Percentiles rank a stretch among this genome's conserved stretches.
Conservation (phyloP, 2,113 vertebrate species). For the Acrocephalus kingi region DNA sequence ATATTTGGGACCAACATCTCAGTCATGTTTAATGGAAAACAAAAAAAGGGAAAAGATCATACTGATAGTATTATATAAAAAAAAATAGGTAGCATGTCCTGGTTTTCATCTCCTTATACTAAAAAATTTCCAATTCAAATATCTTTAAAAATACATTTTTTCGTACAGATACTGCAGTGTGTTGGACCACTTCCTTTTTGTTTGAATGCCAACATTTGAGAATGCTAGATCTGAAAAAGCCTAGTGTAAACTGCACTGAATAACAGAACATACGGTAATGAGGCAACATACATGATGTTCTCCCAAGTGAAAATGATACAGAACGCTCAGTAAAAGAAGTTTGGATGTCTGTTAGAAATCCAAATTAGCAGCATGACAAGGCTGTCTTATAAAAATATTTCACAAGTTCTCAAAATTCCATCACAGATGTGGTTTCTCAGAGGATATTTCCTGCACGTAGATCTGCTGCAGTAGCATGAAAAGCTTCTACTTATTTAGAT, state of each 20-base stretch:
- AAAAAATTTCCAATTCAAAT: neutral
- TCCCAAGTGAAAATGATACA: conserved; percentile 27
- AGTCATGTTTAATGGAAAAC: neutral
- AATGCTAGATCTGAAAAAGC: conserved; percentile 10
- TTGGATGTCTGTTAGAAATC: neutral
- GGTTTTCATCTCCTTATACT: neutral
- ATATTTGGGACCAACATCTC: neutral
- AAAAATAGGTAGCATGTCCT: neutral
- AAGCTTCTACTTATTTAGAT: neutral
- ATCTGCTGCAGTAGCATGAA: neutral
- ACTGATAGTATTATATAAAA: neutral
- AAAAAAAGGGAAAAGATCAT: neutral
- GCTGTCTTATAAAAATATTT: neutral
- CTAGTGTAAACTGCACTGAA: neutral
- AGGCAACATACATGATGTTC: conserved; percentile 37
- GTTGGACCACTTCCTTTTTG: conserved; percentile 8
- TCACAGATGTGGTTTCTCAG: neutral
- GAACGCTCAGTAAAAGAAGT: neutral
- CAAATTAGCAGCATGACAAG: neutral
- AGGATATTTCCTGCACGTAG: neutral
- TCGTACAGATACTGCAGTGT: neutral
- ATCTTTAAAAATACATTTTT: neutral
- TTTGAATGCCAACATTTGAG: conserved; percentile 18
- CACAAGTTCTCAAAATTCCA: neutral
- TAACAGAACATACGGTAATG: conserved; percentile 16